A percentile compares a stretch with the other conserved stretches of the same genome.
Conservation (phyloP, 2,888 invertebrate genomes). For the Phragmatobia fuliginosa region DNA sequence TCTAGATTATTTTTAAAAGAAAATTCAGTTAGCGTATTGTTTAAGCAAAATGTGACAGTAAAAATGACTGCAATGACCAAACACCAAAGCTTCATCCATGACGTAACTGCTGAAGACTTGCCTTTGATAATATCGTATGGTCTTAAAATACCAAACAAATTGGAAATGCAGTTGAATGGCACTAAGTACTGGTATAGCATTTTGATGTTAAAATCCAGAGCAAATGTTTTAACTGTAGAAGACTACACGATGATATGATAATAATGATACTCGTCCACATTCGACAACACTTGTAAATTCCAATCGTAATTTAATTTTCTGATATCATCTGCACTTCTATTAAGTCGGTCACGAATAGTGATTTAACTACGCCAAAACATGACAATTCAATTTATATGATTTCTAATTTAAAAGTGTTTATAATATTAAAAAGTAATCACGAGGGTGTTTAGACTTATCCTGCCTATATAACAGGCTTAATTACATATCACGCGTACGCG, state of each 20-base stretch:
- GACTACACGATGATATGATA: not conserved
- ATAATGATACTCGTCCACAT: not conserved
- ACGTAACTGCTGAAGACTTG: slow-evolving; percentile 13
- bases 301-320: not conserved
- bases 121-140: slow-evolving; percentile 25
- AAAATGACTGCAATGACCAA: slow-evolving; percentile 20
- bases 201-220: not conserved
- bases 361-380: not conserved
- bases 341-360: not conserved
- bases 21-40: slow-evolving; percentile 12
- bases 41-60: slow-evolving; percentile 25
- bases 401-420: not conserved
- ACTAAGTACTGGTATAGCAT: slow-evolving; percentile 42
- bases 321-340: not conserved
- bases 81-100: slow-evolving; percentile 40
- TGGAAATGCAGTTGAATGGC: slow-evolving; percentile 28
- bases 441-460: not conserved
- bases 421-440: not conserved
- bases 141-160: slow-evolving; percentile 39
- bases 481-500: too few species aligned
- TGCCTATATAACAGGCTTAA: not conserved
- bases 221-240: not conserved
- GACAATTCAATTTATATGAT: not conserved
- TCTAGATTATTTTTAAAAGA: slow-evolving; percentile 31
- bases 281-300: not conserved